Evolutionary conservation across 2,113 vertebrate species (phyloP).

Genomic region (Melanotaenia duboulayi): DNA sequence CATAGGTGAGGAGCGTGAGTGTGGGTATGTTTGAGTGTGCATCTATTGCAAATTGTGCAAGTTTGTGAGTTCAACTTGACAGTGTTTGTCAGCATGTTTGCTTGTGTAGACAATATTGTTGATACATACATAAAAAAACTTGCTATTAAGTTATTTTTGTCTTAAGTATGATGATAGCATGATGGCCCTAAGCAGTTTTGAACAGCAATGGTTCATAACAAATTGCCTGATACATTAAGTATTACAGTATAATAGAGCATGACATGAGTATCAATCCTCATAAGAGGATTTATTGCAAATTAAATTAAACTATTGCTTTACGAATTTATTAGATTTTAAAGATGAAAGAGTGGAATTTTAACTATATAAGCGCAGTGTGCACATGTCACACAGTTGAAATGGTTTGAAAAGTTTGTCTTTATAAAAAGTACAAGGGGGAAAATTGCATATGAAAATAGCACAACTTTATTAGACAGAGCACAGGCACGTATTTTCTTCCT

Average conservation of each 20-base stretch:
- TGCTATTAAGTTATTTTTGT: background rate
- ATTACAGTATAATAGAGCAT: background rate
- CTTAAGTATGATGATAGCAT: background rate
- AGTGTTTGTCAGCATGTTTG: background rate
- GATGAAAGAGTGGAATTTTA: background rate
- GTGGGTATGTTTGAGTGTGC: background rate
- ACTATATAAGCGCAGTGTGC: rapidly evolving
- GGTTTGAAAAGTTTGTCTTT: background rate
- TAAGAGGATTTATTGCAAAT: background rate
- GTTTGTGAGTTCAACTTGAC: background rate
- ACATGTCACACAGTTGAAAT: too few species aligned
- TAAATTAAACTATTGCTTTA: background rate
- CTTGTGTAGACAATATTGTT: background rate
- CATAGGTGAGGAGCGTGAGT: slow-evolving; percentile 28
- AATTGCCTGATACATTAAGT: background rate
- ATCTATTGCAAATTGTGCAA: background rate
- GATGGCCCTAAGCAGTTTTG: too few species aligned
- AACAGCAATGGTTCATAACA: background rate
- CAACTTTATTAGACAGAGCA: background rate
- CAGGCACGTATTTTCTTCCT: slow-evolving; percentile 18
- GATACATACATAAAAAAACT: background rate
- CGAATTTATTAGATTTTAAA: background rate
- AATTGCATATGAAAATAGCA: background rate
- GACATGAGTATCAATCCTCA: background rate
- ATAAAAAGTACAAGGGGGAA: background rate